Conservation (phyloP, 2,797 vertebrate species). For the Trichosurus vulpecula region DNA sequence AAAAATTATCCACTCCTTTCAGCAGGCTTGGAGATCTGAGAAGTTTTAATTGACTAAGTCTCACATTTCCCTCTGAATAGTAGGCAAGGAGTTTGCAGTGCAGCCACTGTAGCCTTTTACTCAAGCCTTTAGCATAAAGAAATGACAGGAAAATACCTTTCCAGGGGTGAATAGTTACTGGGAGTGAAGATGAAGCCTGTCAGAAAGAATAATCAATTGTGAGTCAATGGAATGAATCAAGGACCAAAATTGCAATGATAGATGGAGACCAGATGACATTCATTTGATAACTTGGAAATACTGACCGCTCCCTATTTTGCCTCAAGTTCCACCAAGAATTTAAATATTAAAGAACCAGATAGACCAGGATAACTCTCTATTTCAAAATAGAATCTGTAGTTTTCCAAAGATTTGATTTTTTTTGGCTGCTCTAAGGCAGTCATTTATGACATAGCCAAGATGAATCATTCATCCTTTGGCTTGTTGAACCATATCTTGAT, state of each 20-base stretch:
- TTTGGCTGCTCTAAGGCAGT: background rate
- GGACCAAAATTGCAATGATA: background rate
- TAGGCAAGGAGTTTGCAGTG: background rate
- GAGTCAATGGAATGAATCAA: background rate
- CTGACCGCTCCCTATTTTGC: background rate
- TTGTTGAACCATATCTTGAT: background rate
- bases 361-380: background rate
- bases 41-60: background rate
- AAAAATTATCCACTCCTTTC: background rate
- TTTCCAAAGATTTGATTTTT: background rate
- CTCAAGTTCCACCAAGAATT: background rate
- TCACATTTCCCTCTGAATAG: background rate
- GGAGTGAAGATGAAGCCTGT: background rate
- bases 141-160: background rate
- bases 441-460: background rate
- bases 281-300: background rate
- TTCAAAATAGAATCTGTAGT: constrained; percentile 15
- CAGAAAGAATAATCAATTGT: background rate
- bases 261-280: background rate
- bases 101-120: background rate
- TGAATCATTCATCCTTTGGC: background rate
- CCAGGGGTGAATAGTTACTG: background rate
- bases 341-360: background rate
- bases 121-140: background rate
- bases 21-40: background rate